Evolutionary conservation across 2,888 invertebrate genomes (phyloP), one percentile per base, ranked within the genome.

Genomic region (Hypena proboscidalis): DNA sequence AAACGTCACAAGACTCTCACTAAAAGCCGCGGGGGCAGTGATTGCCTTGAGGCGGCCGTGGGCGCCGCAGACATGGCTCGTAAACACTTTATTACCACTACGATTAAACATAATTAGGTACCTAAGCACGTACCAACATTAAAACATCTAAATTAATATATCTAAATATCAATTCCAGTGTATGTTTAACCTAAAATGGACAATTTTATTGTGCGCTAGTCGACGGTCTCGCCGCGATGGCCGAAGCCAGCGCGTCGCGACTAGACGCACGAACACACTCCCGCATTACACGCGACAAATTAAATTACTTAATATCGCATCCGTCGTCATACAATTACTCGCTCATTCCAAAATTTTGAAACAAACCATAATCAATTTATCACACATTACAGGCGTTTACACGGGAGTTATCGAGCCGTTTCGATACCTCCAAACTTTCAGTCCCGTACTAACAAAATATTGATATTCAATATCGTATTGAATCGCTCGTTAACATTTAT

Each of bases 151-250:
- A 61, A 66, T 58, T 57, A 65, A 58, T 68, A 58, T 53, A 64
- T 67, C 58, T 71, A 68, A 62, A 61, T 70, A 72, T 74, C 75
- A 75, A 74, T 75, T 74, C 75, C 73, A 59, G 57, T 63, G 62
- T 57, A 48, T 61, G 61, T 61, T 62, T 69, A 72, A 69, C 61
- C 78, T 80, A 77, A 70, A 40, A 56, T 74, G 77, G 76, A 77
- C 77, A 74, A 23, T 36, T 17, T 17, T 44, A 60, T 43, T 60
- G 60, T 66, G 63, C 40, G 59, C 61, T 65, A 60, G 45, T 54
- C 46, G 43, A 39, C 44, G 45, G 41, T 23, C 37, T 15, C 23
- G 20, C 20, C 27, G 22, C 50, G 33, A 22, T 27, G 8, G 5
- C 4, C 15, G 20, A 15, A 14, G 29, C 31, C 21, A 21, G n/a